Base-by-base conservation (phyloP, 2,888 invertebrate genomes). In the Hermodice carunculata region DNA sequence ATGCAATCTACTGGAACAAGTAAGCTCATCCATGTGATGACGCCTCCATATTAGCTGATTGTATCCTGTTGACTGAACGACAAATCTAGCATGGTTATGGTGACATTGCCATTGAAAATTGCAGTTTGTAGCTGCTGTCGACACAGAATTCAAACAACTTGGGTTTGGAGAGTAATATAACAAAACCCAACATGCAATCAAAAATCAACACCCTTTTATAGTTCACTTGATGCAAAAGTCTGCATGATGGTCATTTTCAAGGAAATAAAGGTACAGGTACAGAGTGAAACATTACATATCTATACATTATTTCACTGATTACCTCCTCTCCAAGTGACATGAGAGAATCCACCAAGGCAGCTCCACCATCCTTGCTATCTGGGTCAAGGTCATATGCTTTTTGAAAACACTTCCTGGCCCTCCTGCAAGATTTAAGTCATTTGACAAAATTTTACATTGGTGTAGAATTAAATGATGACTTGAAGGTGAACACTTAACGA, bases 331-430 rank as follows among this genome's bases (percentile, higher is more conserved):
- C 90, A 46, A 91, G 81, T 75, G 90, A 88, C 61, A 91, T 89
- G 79, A 95, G 93, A 37, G 91, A 88, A 78, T 92, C 92, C 86
- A 94, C 94, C 48, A 96, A 88, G 71, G 91, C 90, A 75, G 91
- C 89, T 11, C 92, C 92, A 66, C 92, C 92, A 75, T 90, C 89
- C 34, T 89, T 88, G 66, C 91, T 91, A 62, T 87, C 86, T 14
- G 90, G 89, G 87, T 93, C 92, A 1, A 96, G 88, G 79, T 90
- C 91, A 71, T 93, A 89, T 44, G 94, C 92, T 85, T 93, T 94
- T 86, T 94, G 92, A 84, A 92, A 95, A 85, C 95, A 96, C 81
- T 92, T 92, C 71, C 90, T 90, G 0, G 95, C 92, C 77, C 94
- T 92, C 54, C 81, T 81, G 57, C 22, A 34, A 40, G 6, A 60